These are phyloP conservation scores for Lepidostoma basale DNA, from an alignment of 1,140 invertebrate genomes.

Conservation along the genomic window DNA sequence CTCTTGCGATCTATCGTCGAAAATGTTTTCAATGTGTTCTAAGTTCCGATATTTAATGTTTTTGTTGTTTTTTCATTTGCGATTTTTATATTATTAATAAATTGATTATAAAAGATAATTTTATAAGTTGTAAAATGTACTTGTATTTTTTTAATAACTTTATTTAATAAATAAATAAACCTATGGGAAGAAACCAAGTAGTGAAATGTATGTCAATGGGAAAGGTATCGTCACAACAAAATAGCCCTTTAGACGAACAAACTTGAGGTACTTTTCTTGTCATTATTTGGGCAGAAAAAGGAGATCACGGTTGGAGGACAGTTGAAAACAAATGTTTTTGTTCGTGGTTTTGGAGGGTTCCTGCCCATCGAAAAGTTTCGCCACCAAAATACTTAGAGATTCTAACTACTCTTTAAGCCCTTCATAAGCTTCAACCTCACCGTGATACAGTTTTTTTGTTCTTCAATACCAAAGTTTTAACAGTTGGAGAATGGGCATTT, in stretches of 20 bases:
- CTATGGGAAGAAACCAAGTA: no score
- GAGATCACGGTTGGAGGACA: slow-evolving; percentile 10
- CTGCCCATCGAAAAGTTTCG: neutral
- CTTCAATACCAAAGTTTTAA: neutral
- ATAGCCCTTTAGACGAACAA: neutral
- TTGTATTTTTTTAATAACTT: no score
- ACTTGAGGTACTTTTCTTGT: neutral
- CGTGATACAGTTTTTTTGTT: slow-evolving; percentile 6
- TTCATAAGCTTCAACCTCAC: neutral
- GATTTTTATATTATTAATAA: no score
- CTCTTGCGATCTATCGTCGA: no score
- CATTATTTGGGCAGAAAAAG: neutral
- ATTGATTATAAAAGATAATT: no score
- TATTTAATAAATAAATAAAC: no score
- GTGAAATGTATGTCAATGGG: no score
- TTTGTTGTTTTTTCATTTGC: no score
- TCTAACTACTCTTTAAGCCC: slow-evolving; percentile 10
- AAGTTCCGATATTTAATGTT: no score
- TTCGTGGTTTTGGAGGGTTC: slow-evolving; percentile 6
- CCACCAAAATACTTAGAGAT: neutral
- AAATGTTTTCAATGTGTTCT: no score
- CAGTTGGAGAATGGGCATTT: neutral
- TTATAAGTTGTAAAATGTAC: no score
- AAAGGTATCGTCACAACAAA: no score
- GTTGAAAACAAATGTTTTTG: slow-evolving; percentile 14